Evolutionary conservation across 2,888 invertebrate genomes (phyloP).

Genomic region (Odontothrips loti): DNA sequence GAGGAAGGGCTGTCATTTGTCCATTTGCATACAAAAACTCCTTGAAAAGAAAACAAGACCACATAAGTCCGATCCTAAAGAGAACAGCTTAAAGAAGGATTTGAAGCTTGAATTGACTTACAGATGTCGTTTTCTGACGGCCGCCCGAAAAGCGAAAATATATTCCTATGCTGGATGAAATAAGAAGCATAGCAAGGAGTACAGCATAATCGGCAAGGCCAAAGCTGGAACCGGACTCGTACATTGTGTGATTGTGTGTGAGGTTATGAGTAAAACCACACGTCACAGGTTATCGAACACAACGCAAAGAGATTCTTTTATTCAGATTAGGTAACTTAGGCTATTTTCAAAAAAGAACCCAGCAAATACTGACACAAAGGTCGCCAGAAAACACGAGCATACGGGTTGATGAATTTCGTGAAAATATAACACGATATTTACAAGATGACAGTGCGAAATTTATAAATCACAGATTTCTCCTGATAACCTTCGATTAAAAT

Average conservation of each 20-base stretch:
- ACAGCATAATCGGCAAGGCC: constrained; percentile 72
- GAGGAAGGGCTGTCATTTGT: constrained; percentile 73
- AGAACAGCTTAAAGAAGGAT: not conserved
- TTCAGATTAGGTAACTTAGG: too few relatives aligned
- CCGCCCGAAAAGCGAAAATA: constrained; percentile 83
- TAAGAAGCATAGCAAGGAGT: constrained; percentile 62
- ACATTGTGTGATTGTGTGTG: not conserved
- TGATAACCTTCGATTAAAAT: too few relatives aligned
- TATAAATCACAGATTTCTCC: too few relatives aligned
- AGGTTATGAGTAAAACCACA: not conserved
- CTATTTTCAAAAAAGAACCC: too few relatives aligned
- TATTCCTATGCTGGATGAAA: constrained; percentile 73
- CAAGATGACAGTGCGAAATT: too few relatives aligned
- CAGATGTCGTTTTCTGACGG: constrained; percentile 68
- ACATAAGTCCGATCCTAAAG: not conserved
- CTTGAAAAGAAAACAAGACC: constrained; percentile 48
- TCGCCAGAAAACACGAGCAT: too few relatives aligned
- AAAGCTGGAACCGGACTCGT: constrained; percentile 44
- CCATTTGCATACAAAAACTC: constrained; percentile 80
- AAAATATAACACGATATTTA: too few relatives aligned
- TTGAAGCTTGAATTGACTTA: not conserved
- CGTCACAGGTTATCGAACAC: too few relatives aligned
- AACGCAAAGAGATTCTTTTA: too few relatives aligned
- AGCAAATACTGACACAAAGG: too few relatives aligned
- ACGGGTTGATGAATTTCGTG: too few relatives aligned